These are phyloP conservation scores for Choloepus hoffmanni DNA, from an alignment of 2,113 vertebrate genomes.

Conservation along the genomic window DNA sequence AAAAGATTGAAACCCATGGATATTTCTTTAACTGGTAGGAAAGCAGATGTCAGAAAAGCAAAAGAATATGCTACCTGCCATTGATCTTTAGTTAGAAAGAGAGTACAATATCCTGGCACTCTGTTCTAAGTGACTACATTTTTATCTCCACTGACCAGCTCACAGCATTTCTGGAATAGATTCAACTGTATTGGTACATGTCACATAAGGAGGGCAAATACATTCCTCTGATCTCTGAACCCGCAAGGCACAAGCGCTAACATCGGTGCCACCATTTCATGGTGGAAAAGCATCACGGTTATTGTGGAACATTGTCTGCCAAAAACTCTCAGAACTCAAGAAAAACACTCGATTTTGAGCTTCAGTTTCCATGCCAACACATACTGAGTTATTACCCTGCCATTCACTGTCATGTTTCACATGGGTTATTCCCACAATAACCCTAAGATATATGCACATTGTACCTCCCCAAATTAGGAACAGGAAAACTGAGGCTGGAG, in stretches of 20 bases:
- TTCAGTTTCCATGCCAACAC: neutral
- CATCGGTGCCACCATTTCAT: neutral
- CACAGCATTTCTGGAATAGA: neutral
- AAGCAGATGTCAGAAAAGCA: neutral
- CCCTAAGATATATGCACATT: neutral
- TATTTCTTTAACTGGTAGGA: neutral
- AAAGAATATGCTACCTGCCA: neutral
- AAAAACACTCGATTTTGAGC: neutral
- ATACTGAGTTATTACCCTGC: neutral
- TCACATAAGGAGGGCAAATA: neutral
- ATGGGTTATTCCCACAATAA: neutral
- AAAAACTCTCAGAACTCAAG: neutral
- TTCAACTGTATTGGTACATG: neutral
- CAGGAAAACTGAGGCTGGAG: neutral
- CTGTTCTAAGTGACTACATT: neutral
- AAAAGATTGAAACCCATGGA: neutral
- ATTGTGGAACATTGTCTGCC: neutral
- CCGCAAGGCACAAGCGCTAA: neutral
- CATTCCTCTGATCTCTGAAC: neutral
- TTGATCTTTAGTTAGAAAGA: conserved; percentile 48
- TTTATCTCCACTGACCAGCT: neutral
- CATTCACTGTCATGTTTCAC: neutral
- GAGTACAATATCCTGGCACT: neutral
- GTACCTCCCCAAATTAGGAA: neutral
- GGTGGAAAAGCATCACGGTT: neutral